phyloP scores from a whole-genome alignment of 2,797 vertebrate species.

The Morelia viridis region DNA sequence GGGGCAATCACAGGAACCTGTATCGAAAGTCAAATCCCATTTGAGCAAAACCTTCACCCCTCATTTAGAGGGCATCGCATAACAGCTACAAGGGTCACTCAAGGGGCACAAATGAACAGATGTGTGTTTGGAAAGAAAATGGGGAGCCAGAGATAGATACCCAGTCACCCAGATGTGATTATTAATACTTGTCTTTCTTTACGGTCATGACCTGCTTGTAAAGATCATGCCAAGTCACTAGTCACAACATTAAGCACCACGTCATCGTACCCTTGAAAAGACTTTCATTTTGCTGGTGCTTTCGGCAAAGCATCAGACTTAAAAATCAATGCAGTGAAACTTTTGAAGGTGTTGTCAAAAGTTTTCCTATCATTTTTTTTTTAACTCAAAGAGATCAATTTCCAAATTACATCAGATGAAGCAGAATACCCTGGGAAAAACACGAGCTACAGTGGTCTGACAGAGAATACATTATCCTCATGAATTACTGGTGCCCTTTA shows the following conservation, averaged over 20 bases:
- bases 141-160: background rate
- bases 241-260: background rate
- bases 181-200: background rate
- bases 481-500: slow-evolving; percentile 45
- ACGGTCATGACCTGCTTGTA: background rate
- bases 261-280: no score
- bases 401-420: slow-evolving; percentile 31
- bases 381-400: slow-evolving; percentile 25
- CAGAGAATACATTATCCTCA: slow-evolving; percentile 30
- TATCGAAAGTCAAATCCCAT: background rate
- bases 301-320: background rate
- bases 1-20: background rate
- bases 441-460: background rate
- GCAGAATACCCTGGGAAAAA: slow-evolving; percentile 42
- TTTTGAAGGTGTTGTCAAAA: slow-evolving; percentile 13
- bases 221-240: background rate
- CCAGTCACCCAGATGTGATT: background rate
- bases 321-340: background rate
- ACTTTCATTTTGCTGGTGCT: background rate
- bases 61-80: background rate
- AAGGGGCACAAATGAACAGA: background rate
- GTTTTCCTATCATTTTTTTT: slow-evolving; percentile 35
- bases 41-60: background rate
- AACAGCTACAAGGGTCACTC: background rate
- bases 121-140: background rate